These are phyloP conservation scores for Hydrophis major DNA, from an alignment of 2,797 vertebrate species.

Conservation along the genomic window DNA sequence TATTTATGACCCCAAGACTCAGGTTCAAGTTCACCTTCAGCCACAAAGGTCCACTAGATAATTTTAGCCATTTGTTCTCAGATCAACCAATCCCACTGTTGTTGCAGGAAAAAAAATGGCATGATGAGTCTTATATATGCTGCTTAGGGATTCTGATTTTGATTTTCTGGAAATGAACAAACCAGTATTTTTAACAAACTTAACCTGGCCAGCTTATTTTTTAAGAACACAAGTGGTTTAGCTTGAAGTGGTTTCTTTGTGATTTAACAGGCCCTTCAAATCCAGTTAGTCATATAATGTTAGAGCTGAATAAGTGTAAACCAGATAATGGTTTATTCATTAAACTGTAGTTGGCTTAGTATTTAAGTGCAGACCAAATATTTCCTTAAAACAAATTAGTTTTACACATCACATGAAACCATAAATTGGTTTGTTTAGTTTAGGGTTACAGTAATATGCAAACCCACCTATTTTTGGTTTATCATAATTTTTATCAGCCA, in stretches of 20 bases:
- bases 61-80: background rate
- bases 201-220: background rate
- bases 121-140: background rate
- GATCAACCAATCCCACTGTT: background rate
- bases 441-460: background rate
- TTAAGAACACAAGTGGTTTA: background rate
- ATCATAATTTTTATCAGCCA: background rate
- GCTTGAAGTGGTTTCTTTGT: background rate
- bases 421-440: background rate
- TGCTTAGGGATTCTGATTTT: background rate
- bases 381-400: background rate
- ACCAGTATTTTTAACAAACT: background rate
- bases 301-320: background rate
- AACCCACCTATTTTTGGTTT: background rate
- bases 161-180: background rate
- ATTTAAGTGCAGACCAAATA: background rate
- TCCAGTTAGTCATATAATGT: background rate
- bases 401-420: background rate
- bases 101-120: background rate
- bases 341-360: background rate
- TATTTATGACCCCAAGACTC: background rate
- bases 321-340: background rate
- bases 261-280: background rate
- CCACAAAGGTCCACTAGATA: background rate
- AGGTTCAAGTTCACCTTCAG: background rate